Conservation (phyloP, 2,113 vertebrate genomes). For the Pseudonaja textilis region DNA sequence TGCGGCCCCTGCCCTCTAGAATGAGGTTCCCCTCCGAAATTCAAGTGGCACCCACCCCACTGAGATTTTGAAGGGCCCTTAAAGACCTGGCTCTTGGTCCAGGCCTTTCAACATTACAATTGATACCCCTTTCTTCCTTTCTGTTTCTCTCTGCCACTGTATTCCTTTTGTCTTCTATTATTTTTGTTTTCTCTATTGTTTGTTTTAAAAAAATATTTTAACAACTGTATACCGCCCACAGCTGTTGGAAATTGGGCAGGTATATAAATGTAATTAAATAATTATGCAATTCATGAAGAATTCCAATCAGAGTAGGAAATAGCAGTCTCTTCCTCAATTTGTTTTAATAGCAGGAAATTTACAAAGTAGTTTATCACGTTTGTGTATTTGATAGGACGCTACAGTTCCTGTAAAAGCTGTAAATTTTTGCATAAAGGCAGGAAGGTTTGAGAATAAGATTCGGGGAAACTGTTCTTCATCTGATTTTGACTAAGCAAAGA, state of each 20-base stretch:
- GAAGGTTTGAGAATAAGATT: not conserved
- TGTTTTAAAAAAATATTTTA: not conserved
- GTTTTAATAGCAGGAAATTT: not conserved
- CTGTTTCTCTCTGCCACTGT: not conserved
- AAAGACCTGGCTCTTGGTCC: not conserved
- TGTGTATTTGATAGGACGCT: not conserved
- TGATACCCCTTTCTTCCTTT: not conserved
- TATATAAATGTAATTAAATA: not conserved
- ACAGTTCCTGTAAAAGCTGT: not conserved
- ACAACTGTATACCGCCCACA: not conserved
- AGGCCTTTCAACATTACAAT: not conserved
- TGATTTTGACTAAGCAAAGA: not conserved
- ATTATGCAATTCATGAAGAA: not conserved
- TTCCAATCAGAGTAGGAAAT: not conserved
- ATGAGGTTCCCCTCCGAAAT: not conserved
- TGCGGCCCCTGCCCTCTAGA: not conserved
- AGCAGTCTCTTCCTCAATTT: not conserved
- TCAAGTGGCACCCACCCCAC: not conserved
- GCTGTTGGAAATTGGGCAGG: not conserved
- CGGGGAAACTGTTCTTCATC: not conserved
- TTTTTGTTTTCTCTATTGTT: not conserved
- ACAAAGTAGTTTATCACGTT: not conserved
- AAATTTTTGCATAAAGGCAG: not conserved
- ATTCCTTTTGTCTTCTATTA: not conserved
- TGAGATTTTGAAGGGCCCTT: not conserved